Base-by-base conservation (phyloP, 1,140 invertebrate genomes). In the Ladona fulva region DNA sequence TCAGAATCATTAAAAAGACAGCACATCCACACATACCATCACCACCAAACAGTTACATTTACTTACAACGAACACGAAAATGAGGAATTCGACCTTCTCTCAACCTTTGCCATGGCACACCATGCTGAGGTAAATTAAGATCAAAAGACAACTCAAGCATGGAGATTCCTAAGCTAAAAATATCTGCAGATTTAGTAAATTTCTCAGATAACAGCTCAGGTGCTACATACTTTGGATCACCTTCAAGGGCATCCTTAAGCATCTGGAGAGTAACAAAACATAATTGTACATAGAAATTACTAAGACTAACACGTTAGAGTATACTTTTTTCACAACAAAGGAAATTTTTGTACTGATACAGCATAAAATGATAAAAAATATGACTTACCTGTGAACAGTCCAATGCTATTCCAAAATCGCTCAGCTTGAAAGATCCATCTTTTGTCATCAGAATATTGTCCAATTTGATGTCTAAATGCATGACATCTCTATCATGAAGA, bases 401-500 rank as follows among this genome's bases (percentile, higher is more conserved):
- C 24, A 91, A 82, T n/a, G 92, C 87, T 16, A 94, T 83, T 16
- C 92, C 92, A 85, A 94, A 93, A 84, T 94, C 92, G 42, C 90
- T 91, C 25, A 94, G 83, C 83, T 94, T 93, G 81, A 90, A 93
- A 79, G 78, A 86, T 78, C 86, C 89, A 84, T 86, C 87, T 59
- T 89, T 87, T 52, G 89, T 85, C 22, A 89, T 85, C 79, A 93
- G 88, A 75, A 94, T 92, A 84, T 94, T 94, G 25, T 92, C 92
- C 77, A 92, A 89, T 85, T 94, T 94, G 25, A 94, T 91, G 82
- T 94, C 92, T 83, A 93, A 86, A 83, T 94, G 92, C 59, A 93
- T 87, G 44, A 92, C 84, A 83, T 91, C 87, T 74, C 89, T 85
- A 77, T 89, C 87, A 83, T 93, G 91, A 16, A 93, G 84, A 81